Base-by-base conservation (phyloP, 2,113 vertebrate species). In the Calonectris borealis region DNA sequence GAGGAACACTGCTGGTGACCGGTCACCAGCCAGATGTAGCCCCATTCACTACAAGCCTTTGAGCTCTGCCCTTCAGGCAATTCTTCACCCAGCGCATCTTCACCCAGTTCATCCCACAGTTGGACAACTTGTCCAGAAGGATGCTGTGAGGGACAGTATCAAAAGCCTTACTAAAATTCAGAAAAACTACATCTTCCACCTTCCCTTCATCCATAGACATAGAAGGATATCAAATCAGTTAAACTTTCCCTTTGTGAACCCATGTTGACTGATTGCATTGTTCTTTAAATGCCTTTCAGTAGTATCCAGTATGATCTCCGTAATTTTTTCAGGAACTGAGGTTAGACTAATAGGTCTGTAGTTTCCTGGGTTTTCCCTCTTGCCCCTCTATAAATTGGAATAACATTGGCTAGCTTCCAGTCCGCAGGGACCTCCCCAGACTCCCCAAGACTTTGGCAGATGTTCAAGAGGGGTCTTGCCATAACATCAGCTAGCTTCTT, bases 401-500 rank as follows among this genome's bases (percentile, higher is more conserved):
- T 62, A 62, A 25, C 0, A 0, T 0, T 48, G 34, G 4, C 7
- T 69, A 68, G 42, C 19, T 78, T 73, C 32, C 34, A 4, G 57
- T 40, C 25, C 21, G 27, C 16, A 22, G 3, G 9, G 40, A 24
- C 16, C 46, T 51, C 32, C n/a, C 3, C 21, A 69, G n/a, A 32
- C 27, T 58, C n/a, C 29, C 29, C 16, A 58, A 36, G 32, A 36
- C 20, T 61, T 61, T 66, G 20, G 11, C 58, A 57, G 42, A 13
- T 46, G 16, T 24, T 42, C 4, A 2, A 32, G 17, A 29, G 31
- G 6, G 10, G 5, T 79, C 25, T 10, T 68, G 19, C 42, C 0
- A 0, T 87, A 64, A 36, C 11, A 52, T 64, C 7, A 0, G 1
- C 46, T 13, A 40, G 0, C 21, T 31, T 49, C 31, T 48, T 83